Conservation (phyloP, 2,797 vertebrate genomes). For the Muscicapa striata region DNA sequence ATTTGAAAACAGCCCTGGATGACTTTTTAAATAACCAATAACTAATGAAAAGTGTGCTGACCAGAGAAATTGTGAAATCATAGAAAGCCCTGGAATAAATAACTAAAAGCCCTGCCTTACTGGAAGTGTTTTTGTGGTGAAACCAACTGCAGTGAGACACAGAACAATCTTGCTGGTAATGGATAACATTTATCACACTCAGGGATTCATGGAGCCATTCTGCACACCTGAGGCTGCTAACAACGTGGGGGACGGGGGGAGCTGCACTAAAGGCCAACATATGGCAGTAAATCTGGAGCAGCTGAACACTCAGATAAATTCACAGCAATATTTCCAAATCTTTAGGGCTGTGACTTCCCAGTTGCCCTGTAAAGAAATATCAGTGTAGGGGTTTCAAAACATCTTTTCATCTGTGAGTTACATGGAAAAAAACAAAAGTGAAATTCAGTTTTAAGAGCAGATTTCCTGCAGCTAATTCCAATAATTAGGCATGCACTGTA, state of each 20-base stretch:
- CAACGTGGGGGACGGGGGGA: not conserved
- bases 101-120: not conserved
- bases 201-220: slow-evolving; percentile 12
- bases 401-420: not conserved
- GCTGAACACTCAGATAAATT: slow-evolving; percentile 37
- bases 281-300: slow-evolving; percentile 52
- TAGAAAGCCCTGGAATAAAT: not conserved
- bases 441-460: not conserved
- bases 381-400: not conserved
- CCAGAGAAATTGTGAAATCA: not conserved
- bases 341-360: not conserved
- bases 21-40: not conserved
- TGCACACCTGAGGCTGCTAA: slow-evolving; percentile 49
- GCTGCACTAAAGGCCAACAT: slow-evolving; percentile 45
- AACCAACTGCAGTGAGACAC: not conserved
- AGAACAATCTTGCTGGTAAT: not conserved
- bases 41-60: not conserved
- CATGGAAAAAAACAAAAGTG: not conserved
- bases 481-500: not conserved
- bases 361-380: not conserved
- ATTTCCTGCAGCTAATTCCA: not conserved
- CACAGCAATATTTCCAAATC: slow-evolving; percentile 17
- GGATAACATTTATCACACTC: slow-evolving; percentile 45
- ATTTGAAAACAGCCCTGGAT: not conserved
- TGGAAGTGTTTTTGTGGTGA: not conserved